phyloP scores from a whole-genome alignment of 2,888 invertebrate species.

The Leptinotarsa peninsularis region DNA sequence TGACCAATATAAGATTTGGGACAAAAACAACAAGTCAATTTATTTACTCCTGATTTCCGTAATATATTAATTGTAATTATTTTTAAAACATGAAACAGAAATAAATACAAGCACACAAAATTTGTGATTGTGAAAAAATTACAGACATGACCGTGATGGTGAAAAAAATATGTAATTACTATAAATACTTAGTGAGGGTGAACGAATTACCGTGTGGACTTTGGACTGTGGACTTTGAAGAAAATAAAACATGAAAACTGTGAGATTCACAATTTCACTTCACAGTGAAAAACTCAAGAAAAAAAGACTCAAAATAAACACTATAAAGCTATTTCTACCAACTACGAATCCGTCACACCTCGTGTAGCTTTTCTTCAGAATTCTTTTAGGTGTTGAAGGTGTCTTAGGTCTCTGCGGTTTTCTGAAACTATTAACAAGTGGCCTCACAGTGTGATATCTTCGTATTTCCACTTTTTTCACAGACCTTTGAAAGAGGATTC shows the following conservation, averaged over 20 bases:
- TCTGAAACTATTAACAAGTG: conserved; percentile 41
- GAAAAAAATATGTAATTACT: not conserved
- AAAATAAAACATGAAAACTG: not conserved
- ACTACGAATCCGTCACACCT: conserved; percentile 44
- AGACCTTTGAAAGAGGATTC: conserved; percentile 34
- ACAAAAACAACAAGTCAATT: too few species aligned
- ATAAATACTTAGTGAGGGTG: not conserved
- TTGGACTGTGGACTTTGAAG: too few species aligned
- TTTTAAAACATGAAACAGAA: not conserved
- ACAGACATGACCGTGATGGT: not conserved
- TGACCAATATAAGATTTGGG: too few species aligned
- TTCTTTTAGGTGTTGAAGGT: conserved; percentile 50
- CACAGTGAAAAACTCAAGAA: not conserved
- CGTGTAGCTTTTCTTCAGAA: conserved; percentile 48
- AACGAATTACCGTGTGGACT: not conserved
- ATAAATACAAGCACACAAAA: not conserved
- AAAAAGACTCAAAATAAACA: not conserved
- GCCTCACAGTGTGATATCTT: conserved; percentile 45
- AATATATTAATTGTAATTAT: too few species aligned
- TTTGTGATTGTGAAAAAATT: not conserved
- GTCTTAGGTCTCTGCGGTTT: conserved; percentile 41
- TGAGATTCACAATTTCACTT: not conserved
- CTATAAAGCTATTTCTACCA: conserved; percentile 4
- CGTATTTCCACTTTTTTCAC: conserved; percentile 47
- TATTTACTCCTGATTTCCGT: not conserved